phyloP scores from a whole-genome alignment of 2,888 invertebrate species.

The Marasmarcha lunaedactyla region DNA sequence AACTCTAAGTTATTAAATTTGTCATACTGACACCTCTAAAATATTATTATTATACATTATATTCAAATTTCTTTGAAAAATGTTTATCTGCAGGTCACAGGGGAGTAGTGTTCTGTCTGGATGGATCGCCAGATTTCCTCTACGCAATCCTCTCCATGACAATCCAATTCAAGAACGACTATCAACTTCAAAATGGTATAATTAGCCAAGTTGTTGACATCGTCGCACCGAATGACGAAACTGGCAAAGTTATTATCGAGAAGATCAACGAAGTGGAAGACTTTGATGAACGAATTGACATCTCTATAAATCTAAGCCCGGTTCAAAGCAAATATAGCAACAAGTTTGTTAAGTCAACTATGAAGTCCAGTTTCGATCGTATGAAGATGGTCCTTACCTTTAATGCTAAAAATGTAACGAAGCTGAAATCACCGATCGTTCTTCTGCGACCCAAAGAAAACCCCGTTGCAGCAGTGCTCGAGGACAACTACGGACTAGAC shows the following conservation, averaged over 20 bases:
- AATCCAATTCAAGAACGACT: conserved; percentile 46
- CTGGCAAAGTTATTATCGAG: conserved; percentile 35
- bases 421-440: conserved; percentile 68
- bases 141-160: conserved; percentile 65
- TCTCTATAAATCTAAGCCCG: conserved; percentile 43
- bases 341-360: conserved; percentile 32
- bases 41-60: too few species aligned
- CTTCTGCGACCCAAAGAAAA: conserved; percentile 74
- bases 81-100: conserved; percentile 46
- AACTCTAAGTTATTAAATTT: too few species aligned
- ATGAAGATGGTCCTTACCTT: conserved; percentile 63
- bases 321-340: conserved; percentile 44
- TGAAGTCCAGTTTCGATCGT: conserved; percentile 52
- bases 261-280: conserved; percentile 63
- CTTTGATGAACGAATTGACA: conserved; percentile 68
- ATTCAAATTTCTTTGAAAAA: too few species aligned
- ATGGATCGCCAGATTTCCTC: conserved; percentile 83
- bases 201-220: conserved; percentile 68
- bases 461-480: conserved; percentile 56
- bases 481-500: conserved; percentile 76
- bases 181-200: conserved; percentile 68
- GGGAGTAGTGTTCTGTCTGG: conserved; percentile 79
- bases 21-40: too few species aligned
- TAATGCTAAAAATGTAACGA: conserved; percentile 46
- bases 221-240: conserved; percentile 45